These are phyloP conservation scores for Anhinga anhinga DNA, from an alignment of 2,113 vertebrate genomes.

Conservation along the genomic window DNA sequence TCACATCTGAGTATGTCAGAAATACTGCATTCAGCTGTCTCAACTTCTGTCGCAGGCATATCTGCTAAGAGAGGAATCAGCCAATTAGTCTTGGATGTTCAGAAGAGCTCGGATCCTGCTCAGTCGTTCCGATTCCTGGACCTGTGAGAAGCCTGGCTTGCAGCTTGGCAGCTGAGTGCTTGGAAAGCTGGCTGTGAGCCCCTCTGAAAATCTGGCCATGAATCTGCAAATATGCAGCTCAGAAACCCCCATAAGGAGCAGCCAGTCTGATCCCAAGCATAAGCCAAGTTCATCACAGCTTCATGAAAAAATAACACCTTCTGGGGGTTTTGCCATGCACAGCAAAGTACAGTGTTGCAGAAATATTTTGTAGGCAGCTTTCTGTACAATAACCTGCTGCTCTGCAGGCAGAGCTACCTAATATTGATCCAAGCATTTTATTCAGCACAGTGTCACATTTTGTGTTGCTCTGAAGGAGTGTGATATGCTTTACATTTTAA, in stretches of 20 bases:
- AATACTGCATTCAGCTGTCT: neutral
- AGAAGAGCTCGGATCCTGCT: fast-evolving
- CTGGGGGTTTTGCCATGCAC: neutral
- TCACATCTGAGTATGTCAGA: neutral
- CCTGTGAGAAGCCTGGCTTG: neutral
- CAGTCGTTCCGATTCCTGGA: neutral
- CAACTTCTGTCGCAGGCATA: neutral
- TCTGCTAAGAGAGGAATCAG: neutral
- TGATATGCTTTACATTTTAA: neutral
- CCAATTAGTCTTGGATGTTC: neutral
- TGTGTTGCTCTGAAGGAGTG: neutral
- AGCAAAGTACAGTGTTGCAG: neutral
- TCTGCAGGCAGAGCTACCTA: neutral
- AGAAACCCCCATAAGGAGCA: neutral
- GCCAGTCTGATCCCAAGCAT: neutral
- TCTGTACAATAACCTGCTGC: neutral
- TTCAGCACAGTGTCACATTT: neutral
- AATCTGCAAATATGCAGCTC: neutral
- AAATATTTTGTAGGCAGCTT: conserved; percentile 31
- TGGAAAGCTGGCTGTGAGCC: neutral
- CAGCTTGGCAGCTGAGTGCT: neutral
- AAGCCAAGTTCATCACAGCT: conserved; percentile 23
- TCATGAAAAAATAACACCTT: conserved; percentile 25
- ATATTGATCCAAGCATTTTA: neutral
- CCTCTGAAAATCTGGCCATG: neutral